phyloP scores from a whole-genome alignment of 2,113 vertebrate species.

The Oryzias celebensis region DNA sequence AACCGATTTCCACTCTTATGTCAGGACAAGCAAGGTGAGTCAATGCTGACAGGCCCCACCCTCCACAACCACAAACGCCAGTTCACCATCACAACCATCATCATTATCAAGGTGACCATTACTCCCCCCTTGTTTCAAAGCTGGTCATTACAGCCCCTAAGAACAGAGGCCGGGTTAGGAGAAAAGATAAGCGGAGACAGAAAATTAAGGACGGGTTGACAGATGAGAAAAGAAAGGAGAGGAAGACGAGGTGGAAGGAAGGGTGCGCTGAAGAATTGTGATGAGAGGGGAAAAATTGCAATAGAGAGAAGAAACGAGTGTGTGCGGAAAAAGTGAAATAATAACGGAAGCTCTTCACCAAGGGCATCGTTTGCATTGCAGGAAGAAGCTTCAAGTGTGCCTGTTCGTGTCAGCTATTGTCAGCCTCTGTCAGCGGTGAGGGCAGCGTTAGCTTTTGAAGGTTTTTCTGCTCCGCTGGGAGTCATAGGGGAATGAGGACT shows the following conservation, averaged over 20 bases:
- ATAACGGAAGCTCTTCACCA: conserved; percentile 61
- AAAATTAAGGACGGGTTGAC: conserved; percentile 45
- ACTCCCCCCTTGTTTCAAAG: conserved; percentile 66
- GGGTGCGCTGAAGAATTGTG: conserved; percentile 56
- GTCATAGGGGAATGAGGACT: conserved; percentile 57
- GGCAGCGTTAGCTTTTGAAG: conserved; percentile 25
- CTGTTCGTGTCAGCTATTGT: conserved; percentile 37
- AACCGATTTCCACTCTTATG: conserved; percentile 14
- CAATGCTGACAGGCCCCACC: conserved; percentile 25
- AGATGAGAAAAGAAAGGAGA: conserved; percentile 40
- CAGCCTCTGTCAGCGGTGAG: conserved; percentile 40
- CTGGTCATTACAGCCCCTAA: conserved; percentile 60
- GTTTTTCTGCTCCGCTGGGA: conserved; percentile 18
- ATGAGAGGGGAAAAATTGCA: conserved; percentile 58
- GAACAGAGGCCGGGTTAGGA: conserved; percentile 47
- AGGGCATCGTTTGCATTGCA: conserved; percentile 58
- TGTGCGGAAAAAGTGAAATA: conserved; percentile 61
- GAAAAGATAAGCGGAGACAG: conserved; percentile 57
- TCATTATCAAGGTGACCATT: conserved; percentile 72
- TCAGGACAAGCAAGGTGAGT: conserved; percentile 38
- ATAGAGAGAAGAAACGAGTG: conserved; percentile 33
- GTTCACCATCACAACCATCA: conserved; percentile 42
- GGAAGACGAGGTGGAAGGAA: conserved; percentile 25
- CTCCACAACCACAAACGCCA: conserved; percentile 37
- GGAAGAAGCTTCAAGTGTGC: conserved; percentile 28